Evolutionary conservation across 1,140 invertebrate species (phyloP), one percentile per base, ranked within the genome.

Genomic region (Chymomyza costata): DNA sequence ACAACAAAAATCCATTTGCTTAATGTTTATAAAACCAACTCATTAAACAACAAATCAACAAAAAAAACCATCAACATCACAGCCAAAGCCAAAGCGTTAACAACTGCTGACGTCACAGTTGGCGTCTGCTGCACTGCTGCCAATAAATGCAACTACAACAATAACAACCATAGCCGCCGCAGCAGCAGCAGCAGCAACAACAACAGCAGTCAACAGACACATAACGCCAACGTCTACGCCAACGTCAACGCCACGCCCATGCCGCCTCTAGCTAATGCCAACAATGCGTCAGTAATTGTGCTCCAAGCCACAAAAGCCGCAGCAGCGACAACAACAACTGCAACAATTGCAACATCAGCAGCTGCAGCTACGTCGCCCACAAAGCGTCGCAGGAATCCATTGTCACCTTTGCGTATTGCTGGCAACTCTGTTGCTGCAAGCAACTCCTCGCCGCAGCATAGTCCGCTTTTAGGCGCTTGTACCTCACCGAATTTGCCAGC

Each of bases 211-310:
- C n/a, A n/a, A n/a, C n/a, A n/a, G n/a, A n/a, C n/a, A n/a, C n/a
- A n/a, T n/a, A 58, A 64, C 40, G 41, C 50, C 62, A n/a, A 71
- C 66, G 62, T 67, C 71, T 67, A 78, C 80, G 71, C 71, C 71
- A 58, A 73, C 54, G 63, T 66, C 40, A 81, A 69, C 60, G 65
- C 73, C 32, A 45, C 48, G 34, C 55, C 49, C 11, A 65, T 45
- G 35, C 19, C 21, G 41, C 45, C 16, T 56, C n/a, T n/a, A n/a
- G n/a, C n/a, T n/a, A n/a, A n/a, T 16, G 31, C 13, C 45, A 66
- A 38, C 59, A 70, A 74, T 61, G 65, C 69, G 51, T 64, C 68
- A 28, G 35, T 67, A 50, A 71, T 74, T 52, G 68, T 63, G 58
- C 66, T 65, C 21, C 70, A 71, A 57, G 37, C 68, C 19, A 37